Percentiles rank a stretch among this genome's conserved stretches.
phyloP scores from a whole-genome alignment of 2,113 vertebrate genomes.

The Eretmochelys imbricata region DNA sequence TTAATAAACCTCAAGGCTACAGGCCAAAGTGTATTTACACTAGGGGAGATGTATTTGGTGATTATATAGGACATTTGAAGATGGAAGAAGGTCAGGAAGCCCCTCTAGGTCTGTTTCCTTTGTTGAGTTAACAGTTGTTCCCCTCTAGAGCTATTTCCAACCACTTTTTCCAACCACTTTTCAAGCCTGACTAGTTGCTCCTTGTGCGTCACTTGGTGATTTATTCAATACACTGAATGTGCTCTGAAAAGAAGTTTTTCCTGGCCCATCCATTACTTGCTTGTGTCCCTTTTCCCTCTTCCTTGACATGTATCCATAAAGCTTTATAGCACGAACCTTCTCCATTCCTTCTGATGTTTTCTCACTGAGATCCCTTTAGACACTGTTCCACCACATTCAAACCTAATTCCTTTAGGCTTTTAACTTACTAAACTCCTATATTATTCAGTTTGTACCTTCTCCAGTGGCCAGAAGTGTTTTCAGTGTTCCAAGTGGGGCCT shows the following conservation, averaged over 20 bases:
- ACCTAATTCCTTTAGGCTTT: background rate
- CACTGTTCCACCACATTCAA: background rate
- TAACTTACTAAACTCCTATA: background rate
- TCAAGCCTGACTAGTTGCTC: background rate
- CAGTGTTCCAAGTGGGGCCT: background rate
- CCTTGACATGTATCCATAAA: background rate
- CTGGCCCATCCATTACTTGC: background rate
- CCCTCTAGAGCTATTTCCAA: background rate
- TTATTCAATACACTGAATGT: background rate
- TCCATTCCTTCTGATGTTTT: background rate
- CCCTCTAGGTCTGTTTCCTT: conserved; percentile 63
- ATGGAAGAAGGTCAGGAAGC: conserved; percentile 69
- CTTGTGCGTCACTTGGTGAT: background rate
- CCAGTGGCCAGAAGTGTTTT: background rate
- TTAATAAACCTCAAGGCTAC: conserved; percentile 76
- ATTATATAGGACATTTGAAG: conserved; percentile 78
- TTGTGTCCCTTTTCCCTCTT: background rate
- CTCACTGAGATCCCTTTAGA: background rate
- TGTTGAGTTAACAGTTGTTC: background rate
- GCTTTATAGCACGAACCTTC: background rate
- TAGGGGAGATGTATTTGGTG: conserved; percentile 68
- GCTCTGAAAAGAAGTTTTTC: background rate
- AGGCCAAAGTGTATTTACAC: conserved; percentile 74
- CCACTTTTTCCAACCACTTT: background rate
- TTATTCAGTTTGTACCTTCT: background rate